These are phyloP conservation scores for Erythrocercus mccallii DNA, from an alignment of 2,113 vertebrate species.

Conservation along the genomic window DNA sequence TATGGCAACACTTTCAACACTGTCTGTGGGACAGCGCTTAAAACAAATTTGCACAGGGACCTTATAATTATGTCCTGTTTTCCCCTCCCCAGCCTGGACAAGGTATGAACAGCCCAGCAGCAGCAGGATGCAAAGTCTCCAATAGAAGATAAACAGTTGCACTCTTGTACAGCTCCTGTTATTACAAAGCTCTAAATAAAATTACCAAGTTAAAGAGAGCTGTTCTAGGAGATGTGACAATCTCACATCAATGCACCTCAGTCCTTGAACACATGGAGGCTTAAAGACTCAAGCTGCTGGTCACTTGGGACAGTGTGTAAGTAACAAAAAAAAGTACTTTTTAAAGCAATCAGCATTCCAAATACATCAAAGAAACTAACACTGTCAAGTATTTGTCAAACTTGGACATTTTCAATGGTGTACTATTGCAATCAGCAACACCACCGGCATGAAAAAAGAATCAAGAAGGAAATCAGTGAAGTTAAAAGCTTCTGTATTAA, in stretches of 20 bases:
- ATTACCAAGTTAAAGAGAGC: neutral
- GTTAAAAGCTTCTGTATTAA: neutral
- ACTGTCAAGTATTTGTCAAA: neutral
- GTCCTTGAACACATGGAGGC: neutral
- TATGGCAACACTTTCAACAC: neutral
- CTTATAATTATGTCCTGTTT: neutral
- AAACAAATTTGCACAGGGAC: neutral
- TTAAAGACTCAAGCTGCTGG: neutral
- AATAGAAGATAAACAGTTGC: neutral
- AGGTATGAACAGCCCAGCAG: neutral
- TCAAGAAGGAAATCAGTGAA: neutral
- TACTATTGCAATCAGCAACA: neutral
- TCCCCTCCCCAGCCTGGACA: neutral
- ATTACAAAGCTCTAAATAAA: neutral
- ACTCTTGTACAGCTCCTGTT: neutral
- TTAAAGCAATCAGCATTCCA: neutral
- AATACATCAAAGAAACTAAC: neutral
- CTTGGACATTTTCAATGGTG: neutral
- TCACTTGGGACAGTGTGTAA: neutral
- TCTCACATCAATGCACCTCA: accelerated
- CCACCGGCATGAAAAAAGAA: neutral
- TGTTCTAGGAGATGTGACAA: neutral
- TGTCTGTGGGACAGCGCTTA: neutral
- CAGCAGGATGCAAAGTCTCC: neutral
- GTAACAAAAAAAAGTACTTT: neutral